These are phyloP conservation scores for Drosophila albomicans DNA, from an alignment of 1,140 invertebrate genomes.

Conservation along the genomic window DNA sequence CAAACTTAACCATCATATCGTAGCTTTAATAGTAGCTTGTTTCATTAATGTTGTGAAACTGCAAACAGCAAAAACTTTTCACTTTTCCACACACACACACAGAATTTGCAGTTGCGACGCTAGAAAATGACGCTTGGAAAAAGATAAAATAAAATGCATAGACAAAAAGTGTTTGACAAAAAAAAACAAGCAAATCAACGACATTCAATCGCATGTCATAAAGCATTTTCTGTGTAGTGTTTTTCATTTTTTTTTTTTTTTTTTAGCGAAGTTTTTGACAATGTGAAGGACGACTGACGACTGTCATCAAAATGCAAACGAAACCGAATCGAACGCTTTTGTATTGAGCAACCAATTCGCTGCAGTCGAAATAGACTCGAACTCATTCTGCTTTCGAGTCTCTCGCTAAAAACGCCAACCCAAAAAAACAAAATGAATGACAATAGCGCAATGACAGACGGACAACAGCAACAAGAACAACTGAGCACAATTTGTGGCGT, in stretches of 20 bases:
- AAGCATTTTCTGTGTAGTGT: slow-evolving; percentile 59
- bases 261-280: slow-evolving; percentile 14
- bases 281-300: slow-evolving; percentile 47
- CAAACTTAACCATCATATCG: too few relatives aligned
- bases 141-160: slow-evolving; percentile 16
- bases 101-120: slow-evolving; percentile 15
- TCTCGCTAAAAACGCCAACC: slow-evolving; percentile 16
- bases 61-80: slow-evolving; percentile 49
- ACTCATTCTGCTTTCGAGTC: slow-evolving; percentile 1
- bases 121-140: slow-evolving; percentile 62
- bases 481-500: slow-evolving; percentile 54
- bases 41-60: slow-evolving; percentile 2
- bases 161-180: slow-evolving; percentile 50
- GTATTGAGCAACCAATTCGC: slow-evolving; percentile 55
- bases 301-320: slow-evolving; percentile 83
- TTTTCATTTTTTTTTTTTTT: not conserved
- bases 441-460: slow-evolving; percentile 34
- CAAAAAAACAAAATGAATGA: slow-evolving; percentile 35
- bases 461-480: slow-evolving; percentile 51
- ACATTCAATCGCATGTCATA: slow-evolving; percentile 81
- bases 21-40: slow-evolving; percentile 33
- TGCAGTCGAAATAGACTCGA: slow-evolving; percentile 44
- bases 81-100: slow-evolving; percentile 1
- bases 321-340: slow-evolving; percentile 70
- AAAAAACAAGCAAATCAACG: slow-evolving; percentile 58